Base-by-base conservation (phyloP, 2,797 vertebrate genomes). In the Ptychobarbus kaznakovi region DNA sequence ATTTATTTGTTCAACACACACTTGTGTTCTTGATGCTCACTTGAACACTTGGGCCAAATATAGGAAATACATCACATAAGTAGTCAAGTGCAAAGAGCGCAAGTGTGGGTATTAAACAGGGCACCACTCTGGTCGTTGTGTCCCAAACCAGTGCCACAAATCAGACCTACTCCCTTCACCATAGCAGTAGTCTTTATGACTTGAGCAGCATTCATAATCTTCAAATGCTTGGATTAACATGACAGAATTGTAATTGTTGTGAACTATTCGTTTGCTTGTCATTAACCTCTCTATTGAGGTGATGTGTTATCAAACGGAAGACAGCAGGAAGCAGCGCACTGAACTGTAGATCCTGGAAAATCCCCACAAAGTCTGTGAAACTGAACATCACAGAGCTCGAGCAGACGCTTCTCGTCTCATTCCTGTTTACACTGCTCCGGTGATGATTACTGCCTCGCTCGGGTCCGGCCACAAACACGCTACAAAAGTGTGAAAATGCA, bases 281-380 rank as follows among this genome's bases (percentile, higher is more conserved):
- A 4, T 66, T 32, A 66, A 49, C 28, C 42, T 80, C 15, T 49
- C 22, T 35, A 4, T 66, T 3, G 61, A 22, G 28, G 42, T 66
- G 44, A 18, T 65, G 42, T 66, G 78, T 49, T 49, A 44, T 66
- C 10, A 80, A 42, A 15, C 1, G 44, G 35, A 25, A 58, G 40
- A 13, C 25, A 2, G 69, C 51, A 46, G 81, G 81, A 83, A 76
- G 69, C 28, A 77, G 13, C 25, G 1, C 3, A 11, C 49, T 66
- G 35, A 77, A 83, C 73, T 56, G 77, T 20, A 56, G 73, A 83
- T 77, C 82, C 61, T 83, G 73, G 73, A 83, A 83, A 83, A 83
- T 68, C 82, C 82, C 82, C n/a, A 13, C 61, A 28, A 51, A 66
- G 73, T 68, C 73, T 83, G 32, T 9, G 49, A 83, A 66, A 4